Evolutionary conservation across 2,113 vertebrate species (phyloP), one percentile per base, ranked within the genome.

Genomic region (Bos taurus): DNA sequence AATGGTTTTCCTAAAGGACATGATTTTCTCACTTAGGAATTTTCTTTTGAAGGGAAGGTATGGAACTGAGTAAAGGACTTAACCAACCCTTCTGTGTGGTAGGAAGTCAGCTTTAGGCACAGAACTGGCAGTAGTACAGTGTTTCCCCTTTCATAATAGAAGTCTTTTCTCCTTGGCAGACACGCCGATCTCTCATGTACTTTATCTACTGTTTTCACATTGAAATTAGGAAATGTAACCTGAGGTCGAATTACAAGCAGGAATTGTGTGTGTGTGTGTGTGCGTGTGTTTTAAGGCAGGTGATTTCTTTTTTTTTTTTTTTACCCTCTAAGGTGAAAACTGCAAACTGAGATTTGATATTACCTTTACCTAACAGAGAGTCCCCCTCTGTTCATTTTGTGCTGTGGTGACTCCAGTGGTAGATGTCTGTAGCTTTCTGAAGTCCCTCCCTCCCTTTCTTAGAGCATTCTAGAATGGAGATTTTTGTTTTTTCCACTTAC

Each of bases 41-140:
- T 96, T 97, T 96, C 92, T 97, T 93, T 93, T 94, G 80, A 97
- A 98, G 96, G 95, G 80, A 95, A 97, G 82, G 57, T 90, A 3
- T 88, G 59, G 54, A 93, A 33, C 91, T 83, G 48, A 95, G 71
- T 90, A 90, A 91, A 92, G 74, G 80, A 62, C 88, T 95, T 98
- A 91, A 88, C 28, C n/a, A 96, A 64, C 36, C 36, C 33, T 95
- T 74, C 62, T 97, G 48, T 93, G 64, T 85, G 40, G n/a, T 91
- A 71, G 93, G 96, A 67, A 97, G 80, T 93, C 91, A 96, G 96
- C 30, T 82, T 95, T 88, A 88, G 94, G 56, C 30, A 46, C 81
- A 96, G 46, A 94, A 71, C 86, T 96, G 96, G 85, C 85, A 67
- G 1, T 95, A 74, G 28, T 88, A 14, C 33, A 94, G 54, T 91